These are phyloP conservation scores for Lutjanus campechanus DNA, from an alignment of 2,797 vertebrate genomes.

Conservation along the genomic window DNA sequence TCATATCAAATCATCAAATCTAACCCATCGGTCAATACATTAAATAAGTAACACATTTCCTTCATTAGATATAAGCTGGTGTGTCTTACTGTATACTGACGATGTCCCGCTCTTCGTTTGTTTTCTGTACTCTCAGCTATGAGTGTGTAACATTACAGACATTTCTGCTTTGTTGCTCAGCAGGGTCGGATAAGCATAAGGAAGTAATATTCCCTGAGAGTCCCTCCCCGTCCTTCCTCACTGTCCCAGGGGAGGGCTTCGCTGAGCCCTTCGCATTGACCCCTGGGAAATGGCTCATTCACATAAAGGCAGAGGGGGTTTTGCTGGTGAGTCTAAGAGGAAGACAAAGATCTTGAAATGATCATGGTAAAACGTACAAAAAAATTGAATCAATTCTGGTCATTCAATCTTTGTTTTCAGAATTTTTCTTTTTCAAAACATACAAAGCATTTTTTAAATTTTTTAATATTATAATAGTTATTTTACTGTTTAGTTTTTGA, in stretches of 20 bases:
- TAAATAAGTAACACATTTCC: conserved; percentile 10
- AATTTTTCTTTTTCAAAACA: too few relatives aligned
- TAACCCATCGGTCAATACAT: conserved; percentile 37
- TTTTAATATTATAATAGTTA: too few relatives aligned
- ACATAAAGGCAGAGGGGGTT: conserved; percentile 89
- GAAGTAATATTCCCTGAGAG: conserved; percentile 90
- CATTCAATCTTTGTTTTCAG: too few relatives aligned
- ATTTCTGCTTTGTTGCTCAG: conserved; percentile 25
- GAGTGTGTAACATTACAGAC: background rate
- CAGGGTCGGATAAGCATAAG: conserved; percentile 89
- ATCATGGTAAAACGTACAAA: background rate
- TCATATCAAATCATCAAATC: conserved; percentile 10
- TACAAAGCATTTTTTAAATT: too few relatives aligned
- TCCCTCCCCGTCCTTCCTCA: conserved; percentile 90
- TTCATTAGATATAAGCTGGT: background rate
- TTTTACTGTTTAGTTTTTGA: too few relatives aligned
- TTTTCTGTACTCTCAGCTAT: background rate
- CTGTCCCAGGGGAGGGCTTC: conserved; percentile 90
- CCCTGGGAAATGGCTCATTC: conserved; percentile 90
- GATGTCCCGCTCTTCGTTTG: background rate
- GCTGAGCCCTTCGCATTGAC: conserved; percentile 88
- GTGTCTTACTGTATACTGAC: conserved; percentile 1
- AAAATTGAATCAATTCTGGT: too few relatives aligned
- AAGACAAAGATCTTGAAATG: background rate
- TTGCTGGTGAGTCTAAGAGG: conserved; percentile 89